Conservation (phyloP, 1,140 invertebrate genomes). For the Drosophila miranda region DNA sequence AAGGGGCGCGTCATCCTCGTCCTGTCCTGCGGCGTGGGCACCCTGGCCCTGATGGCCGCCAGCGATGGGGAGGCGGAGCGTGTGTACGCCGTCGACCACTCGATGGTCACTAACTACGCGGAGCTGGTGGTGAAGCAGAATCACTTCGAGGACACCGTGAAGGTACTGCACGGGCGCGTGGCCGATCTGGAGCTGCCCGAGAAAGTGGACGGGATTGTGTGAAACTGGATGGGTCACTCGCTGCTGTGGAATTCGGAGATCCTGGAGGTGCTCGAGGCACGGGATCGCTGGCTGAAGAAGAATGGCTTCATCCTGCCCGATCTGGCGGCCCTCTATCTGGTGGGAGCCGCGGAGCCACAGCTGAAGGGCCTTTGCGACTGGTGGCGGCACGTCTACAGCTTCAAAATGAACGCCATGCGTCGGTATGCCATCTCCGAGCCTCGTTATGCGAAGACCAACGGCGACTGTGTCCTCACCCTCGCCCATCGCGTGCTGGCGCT, state of each 20-base stretch:
- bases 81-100: constrained; percentile 98
- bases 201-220: constrained; percentile 98
- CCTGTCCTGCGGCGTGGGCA: constrained; percentile 98
- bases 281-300: constrained; percentile 92
- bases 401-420: constrained; percentile 60
- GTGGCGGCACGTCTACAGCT: constrained; percentile 55
- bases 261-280: constrained; percentile 91
- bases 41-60: constrained; percentile 99
- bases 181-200: constrained; percentile 88
- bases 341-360: constrained; percentile 85
- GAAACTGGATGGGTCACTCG: constrained; percentile 99
- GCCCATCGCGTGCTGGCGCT: constrained; percentile 42
- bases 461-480: constrained; percentile 88
- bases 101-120: constrained; percentile 97
- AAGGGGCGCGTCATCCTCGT: constrained; percentile 96
- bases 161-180: constrained; percentile 95
- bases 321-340: constrained; percentile 90
- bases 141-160: constrained; percentile 89
- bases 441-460: constrained; percentile 94
- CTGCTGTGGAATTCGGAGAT: constrained; percentile 95
- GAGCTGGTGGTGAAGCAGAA: constrained; percentile 91
- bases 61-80: constrained; percentile 94
- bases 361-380: constrained; percentile 56
- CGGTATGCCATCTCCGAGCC: constrained; percentile 54
- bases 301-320: constrained; percentile 90